These are phyloP conservation scores for Crenuchus spilurus DNA, from an alignment of 2,797 vertebrate species.

Conservation along the genomic window DNA sequence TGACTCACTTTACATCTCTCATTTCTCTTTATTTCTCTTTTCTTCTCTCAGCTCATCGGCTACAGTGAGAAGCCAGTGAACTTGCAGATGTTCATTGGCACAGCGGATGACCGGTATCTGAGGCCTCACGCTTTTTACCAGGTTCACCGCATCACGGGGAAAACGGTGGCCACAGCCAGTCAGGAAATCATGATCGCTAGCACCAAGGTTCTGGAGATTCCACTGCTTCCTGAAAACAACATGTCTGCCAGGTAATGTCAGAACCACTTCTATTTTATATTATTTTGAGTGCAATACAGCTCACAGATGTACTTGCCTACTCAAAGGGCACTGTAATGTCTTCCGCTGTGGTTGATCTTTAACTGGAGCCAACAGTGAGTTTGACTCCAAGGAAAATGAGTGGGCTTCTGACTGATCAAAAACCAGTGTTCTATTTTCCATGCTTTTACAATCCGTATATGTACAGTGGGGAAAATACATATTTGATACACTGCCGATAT, in stretches of 20 bases:
- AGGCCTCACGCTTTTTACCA: constrained; percentile 98
- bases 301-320: not conserved
- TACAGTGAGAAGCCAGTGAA: constrained; percentile 95
- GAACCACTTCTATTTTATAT: constrained; percentile 52
- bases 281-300: constrained; percentile 40
- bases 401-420: constrained; percentile 56
- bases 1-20: constrained; percentile 7
- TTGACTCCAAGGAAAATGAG: constrained; percentile 54
- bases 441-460: not conserved
- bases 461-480: too few relatives aligned
- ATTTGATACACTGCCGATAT: too few relatives aligned
- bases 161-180: constrained; percentile 96
- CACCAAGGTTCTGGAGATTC: constrained; percentile 98
- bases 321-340: constrained; percentile 50
- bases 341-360: constrained; percentile 58
- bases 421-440: constrained; percentile 48
- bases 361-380: constrained; percentile 62
- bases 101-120: constrained; percentile 96
- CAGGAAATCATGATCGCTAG: constrained; percentile 94
- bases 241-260: constrained; percentile 93
- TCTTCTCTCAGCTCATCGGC: constrained; percentile 86
- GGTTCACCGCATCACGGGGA: constrained; percentile 98
- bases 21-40: not conserved
- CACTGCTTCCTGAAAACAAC: constrained; percentile 95
- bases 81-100: constrained; percentile 99